Evolutionary conservation across 2,888 invertebrate species (phyloP).

Genomic region (Corbicula japonica): DNA sequence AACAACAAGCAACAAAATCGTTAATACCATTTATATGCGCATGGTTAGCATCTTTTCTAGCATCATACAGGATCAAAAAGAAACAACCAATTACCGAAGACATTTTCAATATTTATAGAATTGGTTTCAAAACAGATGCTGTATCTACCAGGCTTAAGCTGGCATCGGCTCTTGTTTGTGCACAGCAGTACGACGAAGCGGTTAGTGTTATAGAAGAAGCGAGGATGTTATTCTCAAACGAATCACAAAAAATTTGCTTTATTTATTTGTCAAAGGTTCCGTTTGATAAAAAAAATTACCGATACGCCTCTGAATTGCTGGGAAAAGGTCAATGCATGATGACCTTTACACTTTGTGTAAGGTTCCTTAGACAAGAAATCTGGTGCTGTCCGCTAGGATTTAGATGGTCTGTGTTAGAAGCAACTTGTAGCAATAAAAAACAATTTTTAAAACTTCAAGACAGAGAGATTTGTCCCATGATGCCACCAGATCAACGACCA

Average conservation of each 20-base stretch:
- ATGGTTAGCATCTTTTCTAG: not conserved
- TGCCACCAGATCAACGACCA: no score
- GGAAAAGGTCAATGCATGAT: not conserved
- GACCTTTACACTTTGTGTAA: not conserved
- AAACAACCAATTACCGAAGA: not conserved
- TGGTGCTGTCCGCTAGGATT: conserved; percentile 2
- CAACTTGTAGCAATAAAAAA: no score
- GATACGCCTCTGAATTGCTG: not conserved
- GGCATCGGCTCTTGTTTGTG: not conserved
- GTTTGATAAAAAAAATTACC: not conserved
- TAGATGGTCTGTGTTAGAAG: not conserved
- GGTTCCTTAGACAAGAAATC: not conserved
- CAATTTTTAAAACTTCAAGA: no score
- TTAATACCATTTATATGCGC: no score
- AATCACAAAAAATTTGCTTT: not conserved
- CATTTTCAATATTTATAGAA: not conserved
- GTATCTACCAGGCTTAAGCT: not conserved
- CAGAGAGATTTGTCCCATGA: no score
- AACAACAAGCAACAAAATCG: no score
- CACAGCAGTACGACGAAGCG: not conserved
- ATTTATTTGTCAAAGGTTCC: not conserved
- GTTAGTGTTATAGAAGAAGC: not conserved
- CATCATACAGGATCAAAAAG: not conserved
- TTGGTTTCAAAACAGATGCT: not conserved
- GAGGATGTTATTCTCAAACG: no score